Evolutionary conservation across 2,888 invertebrate genomes (phyloP), one percentile per base, ranked within the genome.

Genomic region (Athalia cordata): DNA sequence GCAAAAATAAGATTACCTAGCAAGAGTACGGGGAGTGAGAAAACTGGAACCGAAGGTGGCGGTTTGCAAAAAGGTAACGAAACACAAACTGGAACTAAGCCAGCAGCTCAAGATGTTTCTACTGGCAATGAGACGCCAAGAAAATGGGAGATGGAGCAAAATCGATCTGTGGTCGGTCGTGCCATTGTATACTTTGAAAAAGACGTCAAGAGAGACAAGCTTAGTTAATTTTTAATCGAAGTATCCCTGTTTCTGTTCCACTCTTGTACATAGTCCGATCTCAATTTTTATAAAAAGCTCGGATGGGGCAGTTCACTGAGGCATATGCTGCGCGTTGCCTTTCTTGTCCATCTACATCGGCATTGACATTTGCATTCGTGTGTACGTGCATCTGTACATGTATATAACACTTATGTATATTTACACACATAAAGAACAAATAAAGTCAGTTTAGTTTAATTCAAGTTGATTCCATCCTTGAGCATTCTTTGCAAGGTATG

Each of bases 401-500:
- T 61, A 50, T 43, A 70, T 45, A 70, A 7, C 6, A 7, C 61
- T 15, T 65, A 52, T 50, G 13, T 9, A 47, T 66, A n/a, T 77
- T 4, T 76, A 9, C 52, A 64, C 13, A 76, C 1, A 13, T 52
- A 76, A 45, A 57, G 6, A 57, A 15, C 4, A 43, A 67, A 72
- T 59, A 13, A 57, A 59, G 59, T 72, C 52, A 59, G 72, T 9
- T 45, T 57, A 74, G 49, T 64, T 75, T 78, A 87, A 78, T 85
- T 85, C 11, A 87, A 79, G 76, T 85, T 86, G 77, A 87, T 82
- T 76, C 86, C 87, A 75, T 88, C 85, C 80, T 89, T 89, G 55
- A 91, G 84, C 86, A 91, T 87, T 80, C 89, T 90, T 79, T 91
- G 90, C 13, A 91, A 83, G 4, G 87, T 84, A 59, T 87, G 86